Conservation (phyloP, 2,888 invertebrate genomes). For the Hypselothyrea guttata region DNA sequence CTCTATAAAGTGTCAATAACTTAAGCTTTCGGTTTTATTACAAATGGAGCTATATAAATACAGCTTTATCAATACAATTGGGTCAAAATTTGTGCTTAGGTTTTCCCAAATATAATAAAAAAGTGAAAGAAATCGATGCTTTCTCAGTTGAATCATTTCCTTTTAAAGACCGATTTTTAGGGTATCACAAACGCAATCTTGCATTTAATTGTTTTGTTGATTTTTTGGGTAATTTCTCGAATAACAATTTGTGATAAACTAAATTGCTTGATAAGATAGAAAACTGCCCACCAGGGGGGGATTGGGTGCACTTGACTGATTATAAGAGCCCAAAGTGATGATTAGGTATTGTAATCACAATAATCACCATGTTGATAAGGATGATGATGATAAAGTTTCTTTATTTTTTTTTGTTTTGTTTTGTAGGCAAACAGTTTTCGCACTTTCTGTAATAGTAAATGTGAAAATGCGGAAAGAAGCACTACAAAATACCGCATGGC, state of each 20-base stretch:
- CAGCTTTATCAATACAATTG: too few species aligned
- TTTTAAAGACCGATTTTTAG: too few species aligned
- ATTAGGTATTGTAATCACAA: constrained; percentile 1
- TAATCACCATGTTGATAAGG: too few species aligned
- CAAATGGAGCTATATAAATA: too few species aligned
- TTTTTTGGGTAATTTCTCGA: constrained; percentile 2
- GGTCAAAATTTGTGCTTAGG: too few species aligned
- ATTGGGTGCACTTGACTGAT: constrained; percentile 15
- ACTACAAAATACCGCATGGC: constrained; percentile 39
- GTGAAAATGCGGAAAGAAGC: constrained; percentile 61
- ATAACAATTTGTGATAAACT: constrained; percentile 11
- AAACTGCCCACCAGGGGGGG: background rate
- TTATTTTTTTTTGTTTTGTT: background rate
- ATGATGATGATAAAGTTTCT: constrained; percentile 17
- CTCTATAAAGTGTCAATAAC: too few species aligned
- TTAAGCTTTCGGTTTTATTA: too few species aligned
- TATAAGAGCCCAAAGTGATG: background rate
- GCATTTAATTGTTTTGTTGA: constrained; percentile 1
- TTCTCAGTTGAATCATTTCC: too few species aligned
- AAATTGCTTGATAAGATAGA: constrained; percentile 12
- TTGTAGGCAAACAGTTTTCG: too few species aligned
- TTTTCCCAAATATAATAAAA: too few species aligned
- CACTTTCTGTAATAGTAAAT: constrained; percentile 10
- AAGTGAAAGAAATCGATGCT: too few species aligned
- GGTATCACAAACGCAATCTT: background rate